phyloP scores from a whole-genome alignment of 2,797 vertebrate species.

The Decapterus maruadsi region DNA sequence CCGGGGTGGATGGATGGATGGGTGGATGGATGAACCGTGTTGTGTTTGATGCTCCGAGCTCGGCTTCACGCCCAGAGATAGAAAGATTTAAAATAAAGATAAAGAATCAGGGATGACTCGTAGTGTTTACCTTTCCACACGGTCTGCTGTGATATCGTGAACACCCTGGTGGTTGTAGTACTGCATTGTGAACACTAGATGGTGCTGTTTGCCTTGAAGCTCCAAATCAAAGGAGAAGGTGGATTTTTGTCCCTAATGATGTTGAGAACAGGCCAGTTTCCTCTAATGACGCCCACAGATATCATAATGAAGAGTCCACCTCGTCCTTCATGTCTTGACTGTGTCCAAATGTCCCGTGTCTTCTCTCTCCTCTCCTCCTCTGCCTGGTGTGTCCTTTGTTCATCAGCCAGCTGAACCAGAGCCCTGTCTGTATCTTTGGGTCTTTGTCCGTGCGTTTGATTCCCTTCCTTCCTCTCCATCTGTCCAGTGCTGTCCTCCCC shows the following conservation, averaged over 20 bases:
- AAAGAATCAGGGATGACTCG: not conserved
- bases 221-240: not conserved
- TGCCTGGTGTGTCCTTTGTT: constrained; percentile 48
- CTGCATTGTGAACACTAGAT: constrained; percentile 59
- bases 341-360: constrained; percentile 14
- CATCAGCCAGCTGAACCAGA: constrained; percentile 44
- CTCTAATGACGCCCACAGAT: not conserved
- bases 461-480: constrained; percentile 49
- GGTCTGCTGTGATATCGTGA: not conserved
- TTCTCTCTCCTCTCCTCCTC: not conserved
- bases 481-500: constrained; percentile 19
- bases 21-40: not conserved
- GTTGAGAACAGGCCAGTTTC: not conserved
- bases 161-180: constrained; percentile 5
- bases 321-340: not conserved
- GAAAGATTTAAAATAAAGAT: not conserved
- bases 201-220: constrained; percentile 59
- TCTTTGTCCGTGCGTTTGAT: constrained; percentile 32
- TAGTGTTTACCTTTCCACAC: constrained; percentile 36
- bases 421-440: constrained; percentile 40
- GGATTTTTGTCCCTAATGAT: not conserved
- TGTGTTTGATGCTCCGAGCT: constrained; percentile 28
- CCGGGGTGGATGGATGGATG: constrained; percentile 9
- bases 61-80: constrained; percentile 34
- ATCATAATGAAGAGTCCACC: not conserved